Conservation (phyloP, 2,888 invertebrate species). For the Heteropelma amictum region DNA sequence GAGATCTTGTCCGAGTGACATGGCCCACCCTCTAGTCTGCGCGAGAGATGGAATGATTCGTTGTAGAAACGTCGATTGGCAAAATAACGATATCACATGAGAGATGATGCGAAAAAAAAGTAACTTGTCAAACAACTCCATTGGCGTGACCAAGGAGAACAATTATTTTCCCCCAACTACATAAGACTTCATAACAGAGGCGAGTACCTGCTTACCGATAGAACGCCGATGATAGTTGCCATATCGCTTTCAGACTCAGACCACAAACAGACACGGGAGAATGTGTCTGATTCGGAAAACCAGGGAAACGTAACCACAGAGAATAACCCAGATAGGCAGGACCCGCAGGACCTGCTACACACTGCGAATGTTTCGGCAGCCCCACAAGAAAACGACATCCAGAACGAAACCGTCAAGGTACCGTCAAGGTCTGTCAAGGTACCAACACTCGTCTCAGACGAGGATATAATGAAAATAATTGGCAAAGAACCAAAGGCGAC, state of each 20-base stretch:
- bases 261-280: background rate
- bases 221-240: background rate
- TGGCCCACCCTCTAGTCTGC: background rate
- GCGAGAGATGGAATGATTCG: background rate
- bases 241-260: background rate
- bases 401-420: background rate
- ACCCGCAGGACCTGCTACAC: background rate
- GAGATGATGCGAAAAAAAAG: conserved; percentile 15
- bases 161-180: background rate
- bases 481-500: conserved; percentile 14
- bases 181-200: background rate
- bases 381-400: background rate
- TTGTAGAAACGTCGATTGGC: too few species aligned
- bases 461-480: conserved; percentile 28
- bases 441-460: conserved; percentile 5
- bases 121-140: background rate
- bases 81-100: conserved; percentile 5
- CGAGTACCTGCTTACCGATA: background rate
- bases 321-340: background rate
- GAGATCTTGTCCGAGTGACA: conserved; percentile 1
- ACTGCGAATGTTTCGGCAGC: background rate
- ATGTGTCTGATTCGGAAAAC: background rate
- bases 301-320: background rate
- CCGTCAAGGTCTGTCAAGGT: too few species aligned
- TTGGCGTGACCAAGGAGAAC: background rate